These are phyloP conservation scores for Albula goreensis DNA, from an alignment of 2,113 vertebrate species.

Conservation along the genomic window DNA sequence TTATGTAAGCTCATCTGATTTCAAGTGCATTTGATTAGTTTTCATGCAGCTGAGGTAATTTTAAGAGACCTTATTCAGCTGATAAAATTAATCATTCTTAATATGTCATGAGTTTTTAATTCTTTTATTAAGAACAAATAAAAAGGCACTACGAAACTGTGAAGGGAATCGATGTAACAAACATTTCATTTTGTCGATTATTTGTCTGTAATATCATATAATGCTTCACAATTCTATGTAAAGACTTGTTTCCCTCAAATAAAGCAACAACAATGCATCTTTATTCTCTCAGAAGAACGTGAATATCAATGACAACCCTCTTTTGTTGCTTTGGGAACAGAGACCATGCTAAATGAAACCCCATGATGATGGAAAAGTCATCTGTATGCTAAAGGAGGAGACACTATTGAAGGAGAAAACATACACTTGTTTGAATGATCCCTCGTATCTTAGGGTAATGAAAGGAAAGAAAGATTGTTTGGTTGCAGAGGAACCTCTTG, in stretches of 20 bases:
- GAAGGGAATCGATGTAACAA: too few species aligned
- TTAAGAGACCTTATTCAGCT: too few species aligned
- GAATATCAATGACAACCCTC: conserved; percentile 12
- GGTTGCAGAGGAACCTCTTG: not conserved
- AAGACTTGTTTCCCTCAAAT: not conserved
- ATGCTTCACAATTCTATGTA: not conserved
- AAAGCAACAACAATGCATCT: conserved; percentile 22
- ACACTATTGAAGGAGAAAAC: not conserved
- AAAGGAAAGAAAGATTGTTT: not conserved
- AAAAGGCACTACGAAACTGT: not conserved
- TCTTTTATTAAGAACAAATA: not conserved
- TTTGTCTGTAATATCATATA: not conserved
- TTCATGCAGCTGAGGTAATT: too few species aligned
- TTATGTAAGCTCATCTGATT: too few species aligned
- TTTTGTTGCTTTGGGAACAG: conserved; percentile 21
- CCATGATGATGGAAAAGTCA: conserved; percentile 21
- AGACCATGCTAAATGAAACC: conserved; percentile 17
- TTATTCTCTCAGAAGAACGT: not conserved
- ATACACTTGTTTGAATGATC: not conserved
- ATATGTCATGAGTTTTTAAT: not conserved
- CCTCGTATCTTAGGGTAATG: not conserved
- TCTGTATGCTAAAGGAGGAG: not conserved
- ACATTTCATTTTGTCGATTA: not conserved
- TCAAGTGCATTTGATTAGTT: too few species aligned
- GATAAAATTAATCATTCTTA: too few species aligned